Base-by-base conservation (phyloP, 1,140 invertebrate genomes). In the Ruditapes philippinarum region DNA sequence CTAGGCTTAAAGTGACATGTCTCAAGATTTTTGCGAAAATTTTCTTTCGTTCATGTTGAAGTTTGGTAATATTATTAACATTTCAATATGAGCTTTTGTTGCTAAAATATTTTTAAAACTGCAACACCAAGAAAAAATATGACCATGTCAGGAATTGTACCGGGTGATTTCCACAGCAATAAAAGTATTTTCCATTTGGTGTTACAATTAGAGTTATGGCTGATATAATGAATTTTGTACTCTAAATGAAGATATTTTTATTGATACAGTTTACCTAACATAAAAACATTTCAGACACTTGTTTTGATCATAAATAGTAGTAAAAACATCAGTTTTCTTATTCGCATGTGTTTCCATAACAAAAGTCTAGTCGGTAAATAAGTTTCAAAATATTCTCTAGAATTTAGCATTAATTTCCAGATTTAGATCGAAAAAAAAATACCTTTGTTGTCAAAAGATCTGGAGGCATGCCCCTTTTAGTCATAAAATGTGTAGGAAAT, bases 201-300 rank as follows among this genome's bases (percentile, higher is more conserved):
- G 70, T 74, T 74, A 74, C 38, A 74, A 74, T 74, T 74, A 74
- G 36, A 74, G 70, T 40, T 74, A 33, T 74, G 70, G 70, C 70
- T 74, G 70, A 74, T 74, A 74, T 74, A 74, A 74, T 74, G 70
- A 74, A 74, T 74, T 74, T 74, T 74, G 70, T 74, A 25, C 70
- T 74, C 70, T 74, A 74, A 74, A 74, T 74, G 70, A 74, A 74
- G 70, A 74, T 74, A 74, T 74, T 74, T 74, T 74, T 74, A 74
- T 74, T 74, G 70, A 74, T 74, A 74, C 76, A 79, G 76, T 79
- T 79, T 79, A 79, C 76, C 76, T 79, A 79, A 79, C 76, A 79
- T 79, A 79, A 54, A 79, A 79, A 79, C 76, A 79, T 79, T 79
- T 79, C 76, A 79, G 70, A 74, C 70, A 45, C 70, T 74, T 74